phyloP scores from a whole-genome alignment of 2,797 vertebrate genomes.

The Labroides dimidiatus region DNA sequence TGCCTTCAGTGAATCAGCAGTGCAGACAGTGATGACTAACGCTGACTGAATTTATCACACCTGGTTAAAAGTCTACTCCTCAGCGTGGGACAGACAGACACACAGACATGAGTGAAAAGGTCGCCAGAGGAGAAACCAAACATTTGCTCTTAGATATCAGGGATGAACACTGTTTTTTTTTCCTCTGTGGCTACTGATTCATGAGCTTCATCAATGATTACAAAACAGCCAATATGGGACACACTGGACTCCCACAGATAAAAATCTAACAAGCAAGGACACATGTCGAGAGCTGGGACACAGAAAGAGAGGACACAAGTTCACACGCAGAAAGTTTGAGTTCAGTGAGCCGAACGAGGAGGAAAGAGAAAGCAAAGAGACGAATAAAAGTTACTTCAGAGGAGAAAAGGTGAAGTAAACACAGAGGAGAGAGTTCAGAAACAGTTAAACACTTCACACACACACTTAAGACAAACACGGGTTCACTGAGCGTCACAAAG shows the following conservation, averaged over 20 bases:
- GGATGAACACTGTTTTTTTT: slow-evolving; percentile 17
- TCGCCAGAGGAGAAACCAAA: slow-evolving; percentile 52
- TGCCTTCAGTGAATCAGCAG: too few relatives aligned
- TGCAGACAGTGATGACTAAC: slow-evolving; percentile 18
- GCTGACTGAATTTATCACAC: slow-evolving; percentile 33
- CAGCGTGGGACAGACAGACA: slow-evolving; percentile 44
- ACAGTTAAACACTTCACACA: slow-evolving; percentile 36
- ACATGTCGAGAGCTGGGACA: not conserved
- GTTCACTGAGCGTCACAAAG: slow-evolving; percentile 36
- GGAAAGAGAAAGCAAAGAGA: not conserved
- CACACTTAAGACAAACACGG: slow-evolving; percentile 47
- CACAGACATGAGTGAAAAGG: slow-evolving; percentile 11
- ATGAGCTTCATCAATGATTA: slow-evolving; percentile 69
- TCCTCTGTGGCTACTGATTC: slow-evolving; percentile 76
- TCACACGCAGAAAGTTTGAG: not conserved
- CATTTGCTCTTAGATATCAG: slow-evolving; percentile 67
- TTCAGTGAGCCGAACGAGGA: slow-evolving; percentile 15
- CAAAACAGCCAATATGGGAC: slow-evolving; percentile 16
- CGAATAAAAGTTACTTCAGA: not conserved
- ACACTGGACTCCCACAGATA: slow-evolving; percentile 21
- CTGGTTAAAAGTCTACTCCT: not conserved
- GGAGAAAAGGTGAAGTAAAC: not conserved
- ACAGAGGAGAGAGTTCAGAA: slow-evolving; percentile 1
- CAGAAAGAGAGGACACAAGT: slow-evolving; percentile 44
- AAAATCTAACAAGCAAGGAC: slow-evolving; percentile 33